Evolutionary conservation across 1,140 invertebrate species (phyloP).

Genomic region (Prorops nasuta): DNA sequence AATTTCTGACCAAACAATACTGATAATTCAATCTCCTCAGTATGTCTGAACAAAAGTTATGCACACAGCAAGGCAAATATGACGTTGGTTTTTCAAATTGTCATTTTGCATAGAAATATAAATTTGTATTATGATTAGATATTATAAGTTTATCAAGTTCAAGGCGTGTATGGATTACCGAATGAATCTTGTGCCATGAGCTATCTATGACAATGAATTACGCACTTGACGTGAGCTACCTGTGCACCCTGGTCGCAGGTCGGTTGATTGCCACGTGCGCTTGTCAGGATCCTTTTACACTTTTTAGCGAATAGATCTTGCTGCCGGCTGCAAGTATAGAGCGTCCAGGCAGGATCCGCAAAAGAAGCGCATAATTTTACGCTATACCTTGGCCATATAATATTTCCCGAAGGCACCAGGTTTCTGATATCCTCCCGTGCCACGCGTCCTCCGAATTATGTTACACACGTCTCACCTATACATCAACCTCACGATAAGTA

Average conservation of each 20-base stretch:
- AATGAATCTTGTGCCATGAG: no score
- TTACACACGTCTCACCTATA: background rate
- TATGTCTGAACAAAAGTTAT: no score
- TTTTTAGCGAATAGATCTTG: conserved; percentile 3
- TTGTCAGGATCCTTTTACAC: conserved; percentile 24
- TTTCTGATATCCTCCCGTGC: conserved; percentile 12
- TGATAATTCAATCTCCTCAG: no score
- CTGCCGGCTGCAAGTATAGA: conserved; percentile 2
- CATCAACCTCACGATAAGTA: no score
- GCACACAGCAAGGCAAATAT: no score
- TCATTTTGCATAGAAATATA: no score
- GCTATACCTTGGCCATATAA: conserved; percentile 22
- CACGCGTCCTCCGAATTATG: conserved; percentile 15
- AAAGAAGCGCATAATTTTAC: conserved; percentile 23
- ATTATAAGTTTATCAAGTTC: no score
- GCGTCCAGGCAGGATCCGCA: background rate
- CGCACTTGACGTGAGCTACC: conserved; percentile 6
- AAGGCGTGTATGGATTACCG: no score
- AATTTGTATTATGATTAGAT: no score
- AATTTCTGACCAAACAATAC: no score
- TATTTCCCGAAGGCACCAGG: conserved; percentile 20
- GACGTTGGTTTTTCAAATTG: no score
- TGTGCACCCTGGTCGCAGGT: conserved; percentile 27
- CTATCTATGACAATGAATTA: conserved; percentile 8
- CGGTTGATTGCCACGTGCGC: no score